A percentile compares a stretch with the other conserved stretches of the same genome.
phyloP scores from a whole-genome alignment of 1,140 invertebrate species.

The Carposina sasakii region DNA sequence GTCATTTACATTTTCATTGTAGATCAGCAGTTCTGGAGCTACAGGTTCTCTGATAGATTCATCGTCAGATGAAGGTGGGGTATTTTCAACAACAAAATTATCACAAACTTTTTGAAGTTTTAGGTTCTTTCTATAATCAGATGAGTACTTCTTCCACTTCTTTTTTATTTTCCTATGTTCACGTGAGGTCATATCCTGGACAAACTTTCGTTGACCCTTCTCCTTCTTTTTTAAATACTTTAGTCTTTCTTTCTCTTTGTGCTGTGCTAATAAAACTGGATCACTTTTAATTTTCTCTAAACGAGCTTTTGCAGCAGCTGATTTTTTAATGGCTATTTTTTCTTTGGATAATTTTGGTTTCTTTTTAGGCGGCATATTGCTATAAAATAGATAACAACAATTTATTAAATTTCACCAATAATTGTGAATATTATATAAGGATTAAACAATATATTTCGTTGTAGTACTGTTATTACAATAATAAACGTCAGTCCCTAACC shows the following conservation, averaged over 20 bases:
- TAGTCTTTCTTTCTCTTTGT: slow-evolving; percentile 11
- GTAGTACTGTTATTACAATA: no score
- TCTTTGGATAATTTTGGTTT: slow-evolving; percentile 7
- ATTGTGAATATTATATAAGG: no score
- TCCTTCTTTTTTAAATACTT: slow-evolving; percentile 9
- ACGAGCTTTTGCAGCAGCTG: not conserved
- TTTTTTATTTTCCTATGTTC: slow-evolving; percentile 7
- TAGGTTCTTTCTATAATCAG: slow-evolving; percentile 8
- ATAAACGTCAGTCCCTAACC: no score
- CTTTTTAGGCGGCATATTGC: slow-evolving; percentile 6
- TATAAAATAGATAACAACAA: no score
- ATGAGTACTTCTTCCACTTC: slow-evolving; percentile 4
- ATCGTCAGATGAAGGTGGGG: no score
- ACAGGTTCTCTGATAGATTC: no score
- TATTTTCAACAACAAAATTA: no score
- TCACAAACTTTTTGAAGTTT: no score
- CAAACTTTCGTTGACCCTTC: slow-evolving; percentile 12
- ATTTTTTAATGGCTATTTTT: slow-evolving; percentile 10
- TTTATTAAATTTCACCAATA: no score
- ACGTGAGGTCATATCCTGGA: slow-evolving; percentile 10
- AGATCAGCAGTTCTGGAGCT: no score
- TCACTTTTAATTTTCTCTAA: slow-evolving; percentile 3
- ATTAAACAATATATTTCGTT: no score
- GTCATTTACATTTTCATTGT: no score
- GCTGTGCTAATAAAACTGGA: slow-evolving; percentile 2